Base-by-base conservation (phyloP, 2,797 vertebrate genomes). In the Discoglossus pictus region DNA sequence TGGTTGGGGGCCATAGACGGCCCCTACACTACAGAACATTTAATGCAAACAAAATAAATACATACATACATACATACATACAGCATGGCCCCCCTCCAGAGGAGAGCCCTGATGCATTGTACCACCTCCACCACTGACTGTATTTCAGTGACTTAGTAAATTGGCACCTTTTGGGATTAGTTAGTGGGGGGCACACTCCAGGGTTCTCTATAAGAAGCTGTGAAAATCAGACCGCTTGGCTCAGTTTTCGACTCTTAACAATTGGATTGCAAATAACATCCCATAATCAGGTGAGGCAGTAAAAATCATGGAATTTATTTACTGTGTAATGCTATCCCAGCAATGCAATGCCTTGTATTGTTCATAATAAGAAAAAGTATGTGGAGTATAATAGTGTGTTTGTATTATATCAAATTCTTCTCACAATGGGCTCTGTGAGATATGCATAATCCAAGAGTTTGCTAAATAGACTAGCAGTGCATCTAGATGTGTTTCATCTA, bases 281-380 rank as follows among this genome's bases (percentile, higher is more conserved):
- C 21, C 20, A 31, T 7, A 21, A 42, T 67, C 54, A 68, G 65
- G 65, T 61, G 47, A 68, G 56, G 55, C 42, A 68, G 18, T 16
- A 11, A 35, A 39, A 59, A 43, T 51, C 36, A 24, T 42, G 34
- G 55, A 51, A 50, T 59, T 27, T 23, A 43, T 27, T 68, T 59
- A 35, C 46, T n/a, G 24, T 54, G 56, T 61, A 68, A 68, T 52
- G 16, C 23, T 61, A 61, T 55, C 51, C 59, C 55, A 62, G 67
- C 59, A 55, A 18, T 48, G 42, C 16, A 55, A 55, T 62, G 24
- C 50, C 31, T 23, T 48, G 36, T 46, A 70, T 62, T 70, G 59
- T 56, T 55, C 34, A n/a, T 62, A 62, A 55, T 54, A 55, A 48
- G 51, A 34, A 25, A 68, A 70, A 70, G 46, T 55, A 70, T 70